phyloP scores from a whole-genome alignment of 2,113 vertebrate species.

The Poeciliopsis prolifica region DNA sequence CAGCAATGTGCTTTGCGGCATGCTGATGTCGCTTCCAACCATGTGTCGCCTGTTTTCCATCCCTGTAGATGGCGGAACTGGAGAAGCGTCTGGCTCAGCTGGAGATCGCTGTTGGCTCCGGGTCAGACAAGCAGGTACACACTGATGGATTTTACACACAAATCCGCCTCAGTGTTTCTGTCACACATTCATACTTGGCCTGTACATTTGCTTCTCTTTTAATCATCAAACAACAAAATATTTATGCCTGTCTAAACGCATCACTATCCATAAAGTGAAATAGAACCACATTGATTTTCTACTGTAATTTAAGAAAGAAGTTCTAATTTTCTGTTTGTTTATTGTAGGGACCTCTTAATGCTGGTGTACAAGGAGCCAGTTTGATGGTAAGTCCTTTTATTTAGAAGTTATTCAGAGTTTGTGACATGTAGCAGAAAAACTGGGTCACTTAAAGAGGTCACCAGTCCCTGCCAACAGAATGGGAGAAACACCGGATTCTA shows the following conservation, averaged over 20 bases:
- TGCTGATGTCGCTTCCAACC: constrained; percentile 23
- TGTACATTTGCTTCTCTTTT: constrained; percentile 16
- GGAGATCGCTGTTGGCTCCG: constrained; percentile 86
- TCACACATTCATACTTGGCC: constrained; percentile 24
- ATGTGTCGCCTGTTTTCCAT: constrained; percentile 37
- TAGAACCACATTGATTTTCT: constrained; percentile 17
- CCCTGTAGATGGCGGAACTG: constrained; percentile 85
- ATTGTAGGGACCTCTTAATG: constrained; percentile 87
- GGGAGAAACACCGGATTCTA: constrained; percentile 12
- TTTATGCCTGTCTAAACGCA: not conserved
- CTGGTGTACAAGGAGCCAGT: constrained; percentile 87
- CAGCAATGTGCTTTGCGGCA: constrained; percentile 14
- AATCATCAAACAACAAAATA: constrained; percentile 11
- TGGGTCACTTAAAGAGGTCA: constrained; percentile 59
- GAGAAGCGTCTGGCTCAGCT: constrained; percentile 92
- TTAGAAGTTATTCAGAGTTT: constrained; percentile 10
- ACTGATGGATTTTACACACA: not conserved
- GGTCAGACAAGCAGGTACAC: constrained; percentile 89
- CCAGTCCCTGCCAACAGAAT: constrained; percentile 25
- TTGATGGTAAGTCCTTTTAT: constrained; percentile 80
- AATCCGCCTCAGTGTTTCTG: constrained; percentile 5
- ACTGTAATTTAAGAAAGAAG: constrained; percentile 13
- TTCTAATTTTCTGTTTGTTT: constrained; percentile 16
- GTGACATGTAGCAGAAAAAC: constrained; percentile 46
- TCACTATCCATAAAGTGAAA: constrained; percentile 24